Percentiles rank a stretch among this genome's conserved stretches.
These are phyloP conservation scores for Fregata magnificens DNA, from an alignment of 2,113 vertebrate genomes.

Conservation along the genomic window DNA sequence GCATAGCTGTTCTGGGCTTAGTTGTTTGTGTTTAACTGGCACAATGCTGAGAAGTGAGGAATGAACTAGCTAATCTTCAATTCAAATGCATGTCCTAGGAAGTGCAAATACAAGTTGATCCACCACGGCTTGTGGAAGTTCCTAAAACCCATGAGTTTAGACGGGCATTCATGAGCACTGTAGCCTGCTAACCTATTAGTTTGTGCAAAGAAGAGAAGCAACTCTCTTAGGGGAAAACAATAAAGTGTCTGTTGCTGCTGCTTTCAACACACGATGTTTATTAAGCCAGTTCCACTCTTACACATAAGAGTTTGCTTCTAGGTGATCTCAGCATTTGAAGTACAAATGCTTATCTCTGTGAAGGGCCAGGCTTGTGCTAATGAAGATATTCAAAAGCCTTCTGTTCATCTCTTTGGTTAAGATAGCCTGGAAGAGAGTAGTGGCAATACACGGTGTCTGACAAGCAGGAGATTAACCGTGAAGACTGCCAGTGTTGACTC, in stretches of 20 bases:
- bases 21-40: not conserved
- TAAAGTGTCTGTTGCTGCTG: not conserved
- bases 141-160: not conserved
- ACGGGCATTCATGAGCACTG: not conserved
- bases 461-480: not conserved
- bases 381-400: not conserved
- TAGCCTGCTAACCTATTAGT: not conserved
- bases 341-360: not conserved
- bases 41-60: conserved; percentile 1
- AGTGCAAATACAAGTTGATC: not conserved
- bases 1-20: not conserved
- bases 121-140: not conserved
- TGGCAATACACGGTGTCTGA: not conserved
- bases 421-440: not conserved
- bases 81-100: not conserved
- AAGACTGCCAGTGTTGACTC: not conserved
- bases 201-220: not conserved
- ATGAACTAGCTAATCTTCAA: not conserved
- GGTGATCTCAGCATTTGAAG: not conserved
- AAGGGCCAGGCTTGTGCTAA: not conserved
- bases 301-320: not conserved
- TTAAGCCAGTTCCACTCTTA: not conserved
- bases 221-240: not conserved
- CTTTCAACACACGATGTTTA: not conserved
- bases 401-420: not conserved